Percentiles rank a stretch among this genome's conserved stretches.
Evolutionary conservation across 2,888 invertebrate species (phyloP).

Genomic region (Andrena haemorrhoa): DNA sequence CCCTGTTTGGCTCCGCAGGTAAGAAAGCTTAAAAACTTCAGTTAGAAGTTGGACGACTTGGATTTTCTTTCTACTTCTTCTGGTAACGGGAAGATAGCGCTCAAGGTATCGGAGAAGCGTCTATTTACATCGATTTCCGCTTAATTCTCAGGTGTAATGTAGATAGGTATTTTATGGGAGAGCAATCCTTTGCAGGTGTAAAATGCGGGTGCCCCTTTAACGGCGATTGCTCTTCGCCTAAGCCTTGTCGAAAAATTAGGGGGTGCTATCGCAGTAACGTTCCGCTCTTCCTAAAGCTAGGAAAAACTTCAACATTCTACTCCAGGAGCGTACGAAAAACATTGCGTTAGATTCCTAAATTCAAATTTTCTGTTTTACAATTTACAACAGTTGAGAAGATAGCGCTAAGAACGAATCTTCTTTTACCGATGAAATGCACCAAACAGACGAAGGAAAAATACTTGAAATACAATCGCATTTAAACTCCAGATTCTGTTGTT

Average conservation of each 20-base stretch:
- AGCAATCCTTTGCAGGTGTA: slow-evolving; percentile 20
- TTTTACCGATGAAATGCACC: too few species aligned
- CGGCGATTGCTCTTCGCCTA: slow-evolving; percentile 14
- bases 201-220: slow-evolving; percentile 54
- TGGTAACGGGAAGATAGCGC: neutral
- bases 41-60: neutral
- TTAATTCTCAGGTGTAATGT: slow-evolving; percentile 42
- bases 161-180: slow-evolving; percentile 35
- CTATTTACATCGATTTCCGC: slow-evolving; percentile 9
- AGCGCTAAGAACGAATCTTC: too few species aligned
- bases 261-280: slow-evolving; percentile 11
- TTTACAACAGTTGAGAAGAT: neutral
- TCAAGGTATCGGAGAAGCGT: neutral
- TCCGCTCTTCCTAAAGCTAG: neutral
- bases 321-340: slow-evolving; percentile 36
- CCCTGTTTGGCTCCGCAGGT: neutral
- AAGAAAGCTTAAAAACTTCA: neutral
- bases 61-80: too few species aligned
- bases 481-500: neutral
- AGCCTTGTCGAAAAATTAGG: slow-evolving; percentile 55
- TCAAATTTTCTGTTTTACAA: neutral
- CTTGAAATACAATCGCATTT: neutral
- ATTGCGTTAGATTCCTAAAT: slow-evolving; percentile 12
- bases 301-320: neutral
- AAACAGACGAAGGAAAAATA: neutral